These are phyloP conservation scores for Tanytarsus gracilentus DNA, from an alignment of 2,888 invertebrate species.

Conservation along the genomic window DNA sequence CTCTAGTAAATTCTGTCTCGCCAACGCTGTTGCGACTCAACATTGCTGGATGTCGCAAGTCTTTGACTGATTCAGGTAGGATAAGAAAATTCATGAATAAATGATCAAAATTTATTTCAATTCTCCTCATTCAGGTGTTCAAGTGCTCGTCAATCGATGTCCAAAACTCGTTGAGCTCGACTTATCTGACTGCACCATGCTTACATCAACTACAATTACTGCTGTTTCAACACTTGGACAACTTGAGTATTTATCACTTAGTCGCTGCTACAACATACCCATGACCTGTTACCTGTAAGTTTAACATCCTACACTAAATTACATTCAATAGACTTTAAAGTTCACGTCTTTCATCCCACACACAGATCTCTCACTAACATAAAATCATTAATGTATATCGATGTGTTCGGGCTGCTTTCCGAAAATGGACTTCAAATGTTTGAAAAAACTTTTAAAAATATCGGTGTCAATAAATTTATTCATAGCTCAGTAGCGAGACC, in stretches of 20 bases:
- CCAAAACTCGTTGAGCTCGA: constrained; percentile 72
- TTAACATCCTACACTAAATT: constrained; percentile 21
- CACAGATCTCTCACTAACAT: constrained; percentile 52
- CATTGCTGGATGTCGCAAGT: constrained; percentile 70
- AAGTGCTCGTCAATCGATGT: constrained; percentile 55
- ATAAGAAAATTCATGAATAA: constrained; percentile 28
- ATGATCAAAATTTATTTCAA: neutral
- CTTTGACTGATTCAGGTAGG: constrained; percentile 67
- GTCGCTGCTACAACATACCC: constrained; percentile 71
- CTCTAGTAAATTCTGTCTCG: constrained; percentile 54
- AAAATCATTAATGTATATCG: constrained; percentile 60
- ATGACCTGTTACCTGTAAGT: constrained; percentile 62
- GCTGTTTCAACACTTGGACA: constrained; percentile 49
- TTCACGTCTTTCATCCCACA: neutral
- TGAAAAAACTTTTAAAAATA: constrained; percentile 48
- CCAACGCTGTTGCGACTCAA: constrained; percentile 62
- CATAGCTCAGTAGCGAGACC: constrained; percentile 84
- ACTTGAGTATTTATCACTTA: constrained; percentile 69
- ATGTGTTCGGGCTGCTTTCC: constrained; percentile 73
- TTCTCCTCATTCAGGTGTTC: constrained; percentile 52
- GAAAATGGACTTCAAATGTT: constrained; percentile 46
- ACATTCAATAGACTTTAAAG: neutral
- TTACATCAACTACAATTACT: constrained; percentile 54
- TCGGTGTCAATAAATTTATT: constrained; percentile 62
- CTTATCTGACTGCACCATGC: constrained; percentile 72